These are phyloP conservation scores for Sinella curviseta DNA, from an alignment of 1,140 invertebrate species.

Conservation along the genomic window DNA sequence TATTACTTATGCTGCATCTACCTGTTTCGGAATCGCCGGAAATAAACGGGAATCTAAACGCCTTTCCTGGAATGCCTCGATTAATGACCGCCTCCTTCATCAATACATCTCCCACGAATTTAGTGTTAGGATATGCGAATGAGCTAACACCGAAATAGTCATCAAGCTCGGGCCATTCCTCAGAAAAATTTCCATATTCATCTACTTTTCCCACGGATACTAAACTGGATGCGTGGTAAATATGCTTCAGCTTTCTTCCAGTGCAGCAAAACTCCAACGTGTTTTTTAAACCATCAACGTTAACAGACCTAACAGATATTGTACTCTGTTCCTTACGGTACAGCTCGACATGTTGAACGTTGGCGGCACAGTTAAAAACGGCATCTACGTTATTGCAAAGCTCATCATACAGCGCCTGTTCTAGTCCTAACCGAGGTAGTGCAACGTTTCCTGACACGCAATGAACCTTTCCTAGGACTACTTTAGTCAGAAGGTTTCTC, in stretches of 20 bases:
- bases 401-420: neutral
- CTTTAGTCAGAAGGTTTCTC: neutral
- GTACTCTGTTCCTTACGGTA: neutral
- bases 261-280: neutral
- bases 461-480: neutral
- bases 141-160: neutral
- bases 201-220: neutral
- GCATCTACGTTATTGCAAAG: neutral
- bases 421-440: neutral
- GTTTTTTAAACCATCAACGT: neutral
- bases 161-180: neutral
- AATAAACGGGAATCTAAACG: slow-evolving; percentile 8
- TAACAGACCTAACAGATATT: neutral
- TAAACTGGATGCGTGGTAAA: neutral
- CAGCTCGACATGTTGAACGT: neutral
- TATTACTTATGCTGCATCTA: neutral
- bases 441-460: neutral
- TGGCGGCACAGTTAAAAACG: slow-evolving; percentile 1
- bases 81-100: neutral
- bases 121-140: neutral
- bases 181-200: neutral
- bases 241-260: neutral
- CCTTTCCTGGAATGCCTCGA: neutral
- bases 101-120: neutral
- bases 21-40: neutral